Conservation (phyloP, 1,140 invertebrate genomes). For the Coenobita brevimanus region DNA sequence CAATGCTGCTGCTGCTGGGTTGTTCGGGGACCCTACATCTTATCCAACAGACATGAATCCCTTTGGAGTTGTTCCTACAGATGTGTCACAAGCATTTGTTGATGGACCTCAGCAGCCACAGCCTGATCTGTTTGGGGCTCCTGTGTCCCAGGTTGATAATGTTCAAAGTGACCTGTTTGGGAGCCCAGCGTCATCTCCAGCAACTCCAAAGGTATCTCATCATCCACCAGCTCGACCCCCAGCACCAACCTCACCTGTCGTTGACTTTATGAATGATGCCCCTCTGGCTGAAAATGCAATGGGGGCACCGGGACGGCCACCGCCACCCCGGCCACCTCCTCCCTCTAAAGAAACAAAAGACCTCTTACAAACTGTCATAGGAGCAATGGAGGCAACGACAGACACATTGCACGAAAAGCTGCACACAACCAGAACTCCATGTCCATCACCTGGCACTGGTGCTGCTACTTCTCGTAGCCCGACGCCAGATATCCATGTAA, state of each 20-base stretch:
- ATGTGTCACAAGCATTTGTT: slow-evolving; percentile 36
- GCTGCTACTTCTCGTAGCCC: slow-evolving; percentile 84
- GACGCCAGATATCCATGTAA: slow-evolving; percentile 80
- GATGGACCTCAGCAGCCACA: slow-evolving; percentile 5
- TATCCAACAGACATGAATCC: slow-evolving; percentile 68
- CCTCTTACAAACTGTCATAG: slow-evolving; percentile 87
- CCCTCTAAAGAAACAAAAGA: slow-evolving; percentile 86
- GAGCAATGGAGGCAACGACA: slow-evolving; percentile 90
- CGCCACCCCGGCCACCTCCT: slow-evolving; percentile 77
- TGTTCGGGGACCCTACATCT: slow-evolving; percentile 60
- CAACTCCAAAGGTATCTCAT: not conserved
- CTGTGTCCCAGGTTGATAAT: slow-evolving; percentile 8
- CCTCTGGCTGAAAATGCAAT: slow-evolving; percentile 7
- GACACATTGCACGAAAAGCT: slow-evolving; percentile 86
- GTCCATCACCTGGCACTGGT: slow-evolving; percentile 69
- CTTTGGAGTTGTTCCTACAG: slow-evolving; percentile 48
- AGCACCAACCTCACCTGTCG: slow-evolving; percentile 58
- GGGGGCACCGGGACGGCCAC: slow-evolving; percentile 73
- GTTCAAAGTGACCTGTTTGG: slow-evolving; percentile 39
- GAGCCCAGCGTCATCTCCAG: not conserved
- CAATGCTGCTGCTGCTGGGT: slow-evolving; percentile 50
- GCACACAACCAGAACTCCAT: slow-evolving; percentile 79
- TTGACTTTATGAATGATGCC: slow-evolving; percentile 48
- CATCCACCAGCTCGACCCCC: slow-evolving; percentile 46
- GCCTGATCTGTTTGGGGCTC: slow-evolving; percentile 59